Conservation (phyloP, 2,113 vertebrate genomes). For the Variabilichromis moorii region DNA sequence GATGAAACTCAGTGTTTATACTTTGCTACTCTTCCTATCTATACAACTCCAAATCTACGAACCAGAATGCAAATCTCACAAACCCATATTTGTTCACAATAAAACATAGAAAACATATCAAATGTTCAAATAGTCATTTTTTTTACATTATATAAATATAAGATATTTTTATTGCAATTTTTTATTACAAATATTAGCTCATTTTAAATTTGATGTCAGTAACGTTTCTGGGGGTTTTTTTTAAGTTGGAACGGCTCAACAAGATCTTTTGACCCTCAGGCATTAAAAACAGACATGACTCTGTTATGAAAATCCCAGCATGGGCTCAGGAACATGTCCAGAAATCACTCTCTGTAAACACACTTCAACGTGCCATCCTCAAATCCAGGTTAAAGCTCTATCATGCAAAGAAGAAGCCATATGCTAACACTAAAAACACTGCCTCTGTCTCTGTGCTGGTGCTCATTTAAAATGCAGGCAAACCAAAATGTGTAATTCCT, state of each 20-base stretch:
- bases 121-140: fast-evolving
- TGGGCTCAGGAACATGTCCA: not conserved
- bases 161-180: not conserved
- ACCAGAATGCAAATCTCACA: not conserved
- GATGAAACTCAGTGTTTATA: conserved; percentile 3
- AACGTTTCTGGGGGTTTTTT: fast-evolving
- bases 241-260: not conserved
- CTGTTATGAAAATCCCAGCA: not conserved
- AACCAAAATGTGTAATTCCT: not conserved
- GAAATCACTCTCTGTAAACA: not conserved
- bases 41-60: fast-evolving
- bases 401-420: not conserved
- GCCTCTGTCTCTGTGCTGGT: not conserved
- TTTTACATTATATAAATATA: not conserved
- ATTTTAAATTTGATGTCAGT: not conserved
- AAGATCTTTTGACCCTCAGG: not conserved
- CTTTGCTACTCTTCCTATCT: not conserved
- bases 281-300: not conserved
- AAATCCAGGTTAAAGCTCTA: not conserved
- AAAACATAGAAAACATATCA: not conserved
- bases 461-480: not conserved
- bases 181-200: not conserved
- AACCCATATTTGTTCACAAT: not conserved
- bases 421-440: not conserved
- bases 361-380: not conserved